phyloP scores from a whole-genome alignment of 1,140 invertebrate genomes.

The Manduca sexta region DNA sequence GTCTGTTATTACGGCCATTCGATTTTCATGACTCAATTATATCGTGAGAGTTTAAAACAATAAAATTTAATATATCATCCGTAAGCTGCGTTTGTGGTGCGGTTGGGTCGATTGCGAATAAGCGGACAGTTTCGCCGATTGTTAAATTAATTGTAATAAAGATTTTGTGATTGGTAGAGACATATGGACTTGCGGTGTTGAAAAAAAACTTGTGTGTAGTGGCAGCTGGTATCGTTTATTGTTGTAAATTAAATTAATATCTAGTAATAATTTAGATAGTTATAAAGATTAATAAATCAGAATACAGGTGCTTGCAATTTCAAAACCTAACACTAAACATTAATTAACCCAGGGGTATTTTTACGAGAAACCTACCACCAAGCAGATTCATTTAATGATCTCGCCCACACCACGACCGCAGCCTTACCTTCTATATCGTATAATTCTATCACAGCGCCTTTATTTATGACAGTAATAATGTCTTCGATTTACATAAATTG shows the following conservation, averaged over 20 bases:
- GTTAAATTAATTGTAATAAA: not conserved
- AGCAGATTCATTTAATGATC: not conserved
- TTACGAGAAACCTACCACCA: too few species aligned
- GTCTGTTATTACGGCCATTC: slow-evolving; percentile 17
- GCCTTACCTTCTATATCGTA: slow-evolving; percentile 9
- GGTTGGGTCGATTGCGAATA: not conserved
- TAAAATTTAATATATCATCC: slow-evolving; percentile 32
- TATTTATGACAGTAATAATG: slow-evolving; percentile 32
- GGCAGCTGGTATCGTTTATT: too few species aligned
- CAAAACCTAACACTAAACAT: too few species aligned
- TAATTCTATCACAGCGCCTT: slow-evolving; percentile 13
- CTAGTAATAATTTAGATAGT: too few species aligned
- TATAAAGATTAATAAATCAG: too few species aligned
- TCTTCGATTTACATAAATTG: slow-evolving; percentile 30
- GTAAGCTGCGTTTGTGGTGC: slow-evolving; percentile 4
- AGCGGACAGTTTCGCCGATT: not conserved
- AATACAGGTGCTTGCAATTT: too few species aligned
- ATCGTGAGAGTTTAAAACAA: slow-evolving; percentile 26
- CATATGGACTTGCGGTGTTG: too few species aligned
- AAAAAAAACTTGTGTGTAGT: too few species aligned
- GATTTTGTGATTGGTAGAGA: too few species aligned
- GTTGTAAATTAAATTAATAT: too few species aligned
- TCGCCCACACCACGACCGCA: not conserved
- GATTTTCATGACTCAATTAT: slow-evolving; percentile 38
- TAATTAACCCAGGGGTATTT: too few species aligned